These are phyloP conservation scores for Sakesphorus luctuosus DNA, from an alignment of 2,113 vertebrate genomes.

Conservation along the genomic window DNA sequence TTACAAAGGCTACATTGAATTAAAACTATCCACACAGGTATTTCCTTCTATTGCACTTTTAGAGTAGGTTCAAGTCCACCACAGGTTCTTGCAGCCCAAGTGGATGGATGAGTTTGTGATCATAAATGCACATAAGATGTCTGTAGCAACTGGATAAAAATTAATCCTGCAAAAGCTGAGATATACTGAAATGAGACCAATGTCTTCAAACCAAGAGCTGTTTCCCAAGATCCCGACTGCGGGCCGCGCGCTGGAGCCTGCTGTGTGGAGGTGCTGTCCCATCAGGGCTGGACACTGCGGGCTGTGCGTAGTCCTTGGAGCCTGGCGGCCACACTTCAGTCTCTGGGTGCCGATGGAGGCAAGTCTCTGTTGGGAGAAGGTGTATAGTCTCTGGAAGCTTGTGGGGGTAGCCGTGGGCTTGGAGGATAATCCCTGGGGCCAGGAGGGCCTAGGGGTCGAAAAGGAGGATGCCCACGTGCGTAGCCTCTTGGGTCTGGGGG, in stretches of 20 bases:
- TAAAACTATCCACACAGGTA: constrained; percentile 77
- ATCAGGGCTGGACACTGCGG: neutral
- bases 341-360: constrained; percentile 39
- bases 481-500: constrained; percentile 72
- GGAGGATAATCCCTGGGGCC: constrained; percentile 75
- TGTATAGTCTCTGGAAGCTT: constrained; percentile 66
- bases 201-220: constrained; percentile 25
- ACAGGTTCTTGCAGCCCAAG: constrained; percentile 61
- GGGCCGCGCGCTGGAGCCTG: neutral
- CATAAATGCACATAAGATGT: constrained; percentile 68
- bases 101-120: constrained; percentile 67
- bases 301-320: constrained; percentile 57
- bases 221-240: constrained; percentile 7
- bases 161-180: constrained; percentile 54
- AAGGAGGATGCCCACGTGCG: constrained; percentile 67
- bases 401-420: constrained; percentile 65
- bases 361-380: constrained; percentile 77
- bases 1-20: constrained; percentile 77
- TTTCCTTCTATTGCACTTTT: constrained; percentile 81
- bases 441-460: constrained; percentile 54
- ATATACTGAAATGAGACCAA: constrained; percentile 55
- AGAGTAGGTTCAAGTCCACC: constrained; percentile 65
- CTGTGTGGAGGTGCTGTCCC: neutral
- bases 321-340: constrained; percentile 3
- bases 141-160: constrained; percentile 66